Conservation (phyloP, 2,888 invertebrate genomes). For the Liodrosophila aerea region DNA sequence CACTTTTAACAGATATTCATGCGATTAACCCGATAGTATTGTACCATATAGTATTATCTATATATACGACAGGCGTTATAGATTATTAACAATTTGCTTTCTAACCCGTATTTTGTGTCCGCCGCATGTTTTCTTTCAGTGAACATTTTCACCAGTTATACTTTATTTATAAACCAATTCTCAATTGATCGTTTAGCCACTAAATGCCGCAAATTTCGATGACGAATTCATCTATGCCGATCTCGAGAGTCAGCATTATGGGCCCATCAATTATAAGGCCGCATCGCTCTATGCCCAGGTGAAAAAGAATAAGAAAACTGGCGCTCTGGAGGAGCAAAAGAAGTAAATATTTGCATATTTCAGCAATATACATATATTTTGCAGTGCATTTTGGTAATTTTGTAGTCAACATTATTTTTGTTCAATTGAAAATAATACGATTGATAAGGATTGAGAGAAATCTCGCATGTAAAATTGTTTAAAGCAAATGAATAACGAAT, state of each 20-base stretch:
- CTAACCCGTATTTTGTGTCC: slow-evolving; percentile 33
- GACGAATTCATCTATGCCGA: slow-evolving; percentile 94
- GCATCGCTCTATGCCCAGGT: slow-evolving; percentile 92
- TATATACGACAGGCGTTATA: slow-evolving; percentile 72
- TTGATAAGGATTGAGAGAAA: slow-evolving; percentile 37
- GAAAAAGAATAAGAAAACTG: slow-evolving; percentile 84
- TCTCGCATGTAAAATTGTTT: slow-evolving; percentile 51
- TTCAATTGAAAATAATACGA: slow-evolving; percentile 7
- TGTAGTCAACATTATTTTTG: slow-evolving; percentile 3
- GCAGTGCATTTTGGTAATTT: slow-evolving; percentile 57
- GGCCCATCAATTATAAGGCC: slow-evolving; percentile 95
- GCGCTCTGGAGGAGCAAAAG: slow-evolving; percentile 78
- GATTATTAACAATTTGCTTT: slow-evolving; percentile 67
- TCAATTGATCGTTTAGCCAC: slow-evolving; percentile 85
- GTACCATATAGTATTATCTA: slow-evolving; percentile 5
- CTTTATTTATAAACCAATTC: slow-evolving; percentile 24
- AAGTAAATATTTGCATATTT: slow-evolving; percentile 24
- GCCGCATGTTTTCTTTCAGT: slow-evolving; percentile 20
- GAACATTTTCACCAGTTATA: slow-evolving; percentile 4
- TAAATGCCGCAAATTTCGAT: slow-evolving; percentile 86
- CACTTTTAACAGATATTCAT: slow-evolving; percentile 32
- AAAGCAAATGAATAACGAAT: slow-evolving; percentile 66
- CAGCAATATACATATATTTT: slow-evolving; percentile 3
- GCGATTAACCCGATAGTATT: background rate
- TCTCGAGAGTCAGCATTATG: slow-evolving; percentile 93